Conservation (phyloP, 1,140 invertebrate species). For the Lepidurus packardi region DNA sequence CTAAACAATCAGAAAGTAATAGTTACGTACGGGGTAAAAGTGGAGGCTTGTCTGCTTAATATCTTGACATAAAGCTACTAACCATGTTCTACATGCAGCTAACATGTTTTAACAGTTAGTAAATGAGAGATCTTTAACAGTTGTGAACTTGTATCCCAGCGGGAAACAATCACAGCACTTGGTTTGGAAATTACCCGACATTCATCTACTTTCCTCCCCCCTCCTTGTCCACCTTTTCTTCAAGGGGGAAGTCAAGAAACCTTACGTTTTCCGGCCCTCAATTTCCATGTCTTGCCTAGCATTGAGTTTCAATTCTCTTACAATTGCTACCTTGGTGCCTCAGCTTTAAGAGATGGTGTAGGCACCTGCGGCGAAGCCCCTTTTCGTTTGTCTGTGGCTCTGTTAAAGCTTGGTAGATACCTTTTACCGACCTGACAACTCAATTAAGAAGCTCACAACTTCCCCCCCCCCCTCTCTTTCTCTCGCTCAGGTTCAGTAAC, state of each 20-base stretch:
- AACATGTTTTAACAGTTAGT: constrained; percentile 19
- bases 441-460: constrained; percentile 22
- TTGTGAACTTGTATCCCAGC: constrained; percentile 10
- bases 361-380: constrained; percentile 11
- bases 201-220: background rate
- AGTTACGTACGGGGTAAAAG: background rate
- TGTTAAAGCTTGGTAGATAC: constrained; percentile 14
- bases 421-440: constrained; percentile 19
- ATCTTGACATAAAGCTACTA: constrained; percentile 7
- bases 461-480: background rate
- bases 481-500: background rate
- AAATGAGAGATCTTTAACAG: constrained; percentile 22
- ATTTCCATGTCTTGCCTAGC: constrained; percentile 18
- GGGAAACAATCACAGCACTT: constrained; percentile 21
- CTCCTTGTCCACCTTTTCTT: background rate
- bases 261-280: background rate
- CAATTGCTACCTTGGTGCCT: constrained; percentile 21
- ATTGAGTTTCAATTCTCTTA: constrained; percentile 14
- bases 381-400: constrained; percentile 10
- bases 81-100: constrained; percentile 14
- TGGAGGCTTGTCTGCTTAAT: constrained; percentile 19
- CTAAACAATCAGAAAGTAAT: background rate
- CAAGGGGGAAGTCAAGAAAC: background rate
- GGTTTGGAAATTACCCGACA: constrained; percentile 4
- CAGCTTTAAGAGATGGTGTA: background rate